Base-by-base conservation (phyloP, 2,888 invertebrate genomes). In the Dioctria linearis region DNA sequence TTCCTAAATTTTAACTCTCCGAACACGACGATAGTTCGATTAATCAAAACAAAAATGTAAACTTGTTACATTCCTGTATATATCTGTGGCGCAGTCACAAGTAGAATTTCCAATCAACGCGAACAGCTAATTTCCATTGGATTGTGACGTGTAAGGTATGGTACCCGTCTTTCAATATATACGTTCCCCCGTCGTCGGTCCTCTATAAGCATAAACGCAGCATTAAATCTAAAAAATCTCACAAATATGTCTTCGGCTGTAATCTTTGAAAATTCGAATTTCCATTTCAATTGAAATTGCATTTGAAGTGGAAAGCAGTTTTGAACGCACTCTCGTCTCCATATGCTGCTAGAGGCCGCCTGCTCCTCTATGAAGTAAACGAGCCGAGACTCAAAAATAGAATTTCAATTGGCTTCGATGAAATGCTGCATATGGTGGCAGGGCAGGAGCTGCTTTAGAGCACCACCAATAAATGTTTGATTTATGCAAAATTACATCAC, bases 401-500 rank as follows among this genome's bases (percentile, higher is more conserved):
- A 79, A 71, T 61, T 46, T 79, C 61, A 79, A 69, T 79, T 51
- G 79, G 67, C 9, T 61, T n/a, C 59, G 43, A 61, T 11, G 69
- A 67, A 71, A 79, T 46, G 49, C 67, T 61, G 6, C 79, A 79
- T 43, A 59, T 67, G 57, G 9, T 59, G 46, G 65, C 61, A 11
- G 51, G 46, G 65, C 61, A 11, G 51, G 39, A 39, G 9, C 9
- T 8, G 4, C 9, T 25, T 25, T 25, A 11, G 37, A n/a, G 40
- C 5, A 79, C n/a, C 37, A 46, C 49, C 71, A 79, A 79, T 69
- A 79, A 79, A 79, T 49, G 59, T 79, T 79, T 79, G 79, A 79
- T 79, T 79, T 79, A 79, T 79, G 79, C 63, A 46, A 79, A 79
- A 79, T 79, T 79, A 71, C 79, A 79, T 71, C 69, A 79, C 39